Evolutionary conservation across 2,888 invertebrate species (phyloP).

Genomic region (Steinernema scapterisci): DNA sequence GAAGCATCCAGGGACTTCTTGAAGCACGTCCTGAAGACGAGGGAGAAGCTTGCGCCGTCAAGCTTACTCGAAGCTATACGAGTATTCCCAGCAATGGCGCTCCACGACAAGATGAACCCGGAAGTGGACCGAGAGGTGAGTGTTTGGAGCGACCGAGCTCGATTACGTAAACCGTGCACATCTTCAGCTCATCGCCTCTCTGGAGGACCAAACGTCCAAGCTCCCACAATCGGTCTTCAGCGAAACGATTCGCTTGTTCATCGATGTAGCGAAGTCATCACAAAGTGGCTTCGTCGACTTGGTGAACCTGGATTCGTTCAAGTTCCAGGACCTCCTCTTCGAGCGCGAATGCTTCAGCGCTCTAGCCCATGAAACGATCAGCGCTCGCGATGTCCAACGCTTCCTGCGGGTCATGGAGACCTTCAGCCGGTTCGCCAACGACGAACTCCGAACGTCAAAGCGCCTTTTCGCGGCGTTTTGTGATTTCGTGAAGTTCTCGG

Average conservation of each 20-base stretch:
- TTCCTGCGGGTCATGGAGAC: background rate
- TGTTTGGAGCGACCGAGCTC: background rate
- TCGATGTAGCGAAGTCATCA: background rate
- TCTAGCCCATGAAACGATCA: background rate
- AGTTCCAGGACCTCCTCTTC: background rate
- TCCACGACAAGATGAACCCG: background rate
- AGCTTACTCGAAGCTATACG: background rate
- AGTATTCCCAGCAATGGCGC: background rate
- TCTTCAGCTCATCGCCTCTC: background rate
- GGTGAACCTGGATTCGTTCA: background rate
- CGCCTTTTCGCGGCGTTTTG: background rate
- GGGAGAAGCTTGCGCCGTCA: background rate
- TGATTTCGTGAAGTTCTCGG: slow-evolving; percentile 3
- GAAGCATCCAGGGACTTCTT: background rate
- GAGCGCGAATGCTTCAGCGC: background rate
- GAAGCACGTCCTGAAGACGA: background rate
- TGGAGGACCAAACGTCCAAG: background rate
- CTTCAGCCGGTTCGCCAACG: background rate
- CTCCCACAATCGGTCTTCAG: background rate
- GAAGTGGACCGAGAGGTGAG: background rate
- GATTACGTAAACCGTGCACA: no score
- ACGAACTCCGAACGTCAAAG: background rate
- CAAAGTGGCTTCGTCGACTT: background rate
- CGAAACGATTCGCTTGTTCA: background rate
- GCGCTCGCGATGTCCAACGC: background rate